phyloP scores from a whole-genome alignment of 2,888 invertebrate genomes.

The Vanessa cardui region DNA sequence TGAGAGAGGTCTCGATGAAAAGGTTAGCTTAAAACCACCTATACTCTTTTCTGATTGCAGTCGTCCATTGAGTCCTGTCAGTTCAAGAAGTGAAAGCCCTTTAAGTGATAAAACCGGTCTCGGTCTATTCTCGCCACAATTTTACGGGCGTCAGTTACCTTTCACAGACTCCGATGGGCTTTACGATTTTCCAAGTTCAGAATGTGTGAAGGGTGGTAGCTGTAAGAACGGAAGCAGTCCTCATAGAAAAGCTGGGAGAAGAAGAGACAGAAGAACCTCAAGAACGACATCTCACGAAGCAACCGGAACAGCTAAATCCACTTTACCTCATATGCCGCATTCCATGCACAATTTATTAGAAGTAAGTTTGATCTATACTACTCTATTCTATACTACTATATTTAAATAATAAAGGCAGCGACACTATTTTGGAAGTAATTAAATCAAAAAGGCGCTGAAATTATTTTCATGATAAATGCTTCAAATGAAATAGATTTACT shows the following conservation, averaged over 20 bases:
- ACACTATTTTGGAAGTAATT: too few species aligned
- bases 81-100: constrained; percentile 90
- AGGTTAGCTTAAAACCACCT: constrained; percentile 69
- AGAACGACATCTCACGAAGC: constrained; percentile 76
- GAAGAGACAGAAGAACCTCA: constrained; percentile 84
- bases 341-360: constrained; percentile 84
- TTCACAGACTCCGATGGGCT: constrained; percentile 91
- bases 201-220: constrained; percentile 83
- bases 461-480: too few species aligned
- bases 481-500: too few species aligned
- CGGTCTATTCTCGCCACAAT: constrained; percentile 87
- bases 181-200: constrained; percentile 91
- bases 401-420: too few species aligned
- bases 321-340: constrained; percentile 79
- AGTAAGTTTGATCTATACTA: too few species aligned
- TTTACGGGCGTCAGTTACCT: constrained; percentile 87
- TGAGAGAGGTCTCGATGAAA: constrained; percentile 79
- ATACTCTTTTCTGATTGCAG: constrained; percentile 83
- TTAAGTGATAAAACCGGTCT: constrained; percentile 88
- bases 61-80: constrained; percentile 86
- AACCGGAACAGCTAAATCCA: constrained; percentile 78
- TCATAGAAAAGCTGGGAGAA: constrained; percentile 84
- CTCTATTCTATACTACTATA: too few species aligned
- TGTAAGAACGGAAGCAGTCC: constrained; percentile 74
- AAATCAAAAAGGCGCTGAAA: too few species aligned